Conservation (phyloP, 2,888 invertebrate genomes). For the Camptogramma bilineatum region DNA sequence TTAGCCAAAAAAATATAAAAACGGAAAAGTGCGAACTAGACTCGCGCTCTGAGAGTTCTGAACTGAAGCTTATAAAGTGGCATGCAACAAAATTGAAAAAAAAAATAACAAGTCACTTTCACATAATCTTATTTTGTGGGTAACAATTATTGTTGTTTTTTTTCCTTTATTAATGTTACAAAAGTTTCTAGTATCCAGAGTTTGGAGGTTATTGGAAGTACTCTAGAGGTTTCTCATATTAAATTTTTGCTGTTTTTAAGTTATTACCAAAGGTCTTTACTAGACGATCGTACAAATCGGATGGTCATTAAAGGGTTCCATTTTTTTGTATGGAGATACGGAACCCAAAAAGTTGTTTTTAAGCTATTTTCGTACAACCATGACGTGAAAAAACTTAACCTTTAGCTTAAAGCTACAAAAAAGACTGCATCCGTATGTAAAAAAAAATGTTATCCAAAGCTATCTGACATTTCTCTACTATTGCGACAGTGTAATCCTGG, state of each 20-base stretch:
- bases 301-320: neutral
- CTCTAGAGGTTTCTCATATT: no score
- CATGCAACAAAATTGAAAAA: no score
- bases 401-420: neutral
- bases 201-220: no score
- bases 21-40: neutral
- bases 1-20: slow-evolving; percentile 7
- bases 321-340: neutral
- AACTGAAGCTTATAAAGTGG: no score
- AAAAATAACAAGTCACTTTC: no score
- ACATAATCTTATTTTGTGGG: no score
- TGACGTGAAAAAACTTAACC: neutral
- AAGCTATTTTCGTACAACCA: neutral
- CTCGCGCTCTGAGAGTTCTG: neutral
- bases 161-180: no score
- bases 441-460: neutral
- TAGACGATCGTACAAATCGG: no score
- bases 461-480: slow-evolving; percentile 41
- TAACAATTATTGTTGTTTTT: no score
- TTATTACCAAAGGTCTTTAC: no score
- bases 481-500: slow-evolving; percentile 52
- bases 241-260: no score
- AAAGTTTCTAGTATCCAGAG: no score
- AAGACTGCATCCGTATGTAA: neutral
- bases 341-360: neutral